These are phyloP conservation scores for Drosophila koepferae DNA, from an alignment of 2,888 invertebrate genomes.

Conservation along the genomic window DNA sequence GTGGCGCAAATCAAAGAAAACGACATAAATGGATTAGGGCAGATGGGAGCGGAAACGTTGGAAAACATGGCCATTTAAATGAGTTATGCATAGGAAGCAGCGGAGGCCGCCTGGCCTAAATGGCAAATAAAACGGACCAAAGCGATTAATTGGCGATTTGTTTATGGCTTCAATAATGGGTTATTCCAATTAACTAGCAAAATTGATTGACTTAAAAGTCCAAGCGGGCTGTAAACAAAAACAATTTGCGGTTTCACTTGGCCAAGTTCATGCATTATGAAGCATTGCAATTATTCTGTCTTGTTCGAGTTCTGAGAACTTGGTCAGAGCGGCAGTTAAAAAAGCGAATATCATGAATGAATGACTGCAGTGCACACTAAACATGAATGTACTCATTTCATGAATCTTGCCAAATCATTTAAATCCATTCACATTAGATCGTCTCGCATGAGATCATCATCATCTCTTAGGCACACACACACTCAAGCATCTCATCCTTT, in stretches of 20 bases:
- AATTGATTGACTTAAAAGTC: background rate
- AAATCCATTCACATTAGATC: conserved; percentile 35
- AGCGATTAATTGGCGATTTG: conserved; percentile 41
- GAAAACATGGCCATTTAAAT: conserved; percentile 64
- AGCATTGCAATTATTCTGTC: background rate
- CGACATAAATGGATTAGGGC: conserved; percentile 70
- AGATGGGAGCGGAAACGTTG: conserved; percentile 39
- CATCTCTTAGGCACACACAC: conserved; percentile 14
- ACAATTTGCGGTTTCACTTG: background rate
- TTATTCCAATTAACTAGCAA: conserved; percentile 9
- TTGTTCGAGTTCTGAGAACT: background rate
- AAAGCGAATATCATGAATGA: background rate
- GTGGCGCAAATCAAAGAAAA: conserved; percentile 68
- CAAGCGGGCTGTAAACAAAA: background rate
- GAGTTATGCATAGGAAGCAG: conserved; percentile 48
- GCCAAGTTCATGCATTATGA: background rate
- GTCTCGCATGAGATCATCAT: conserved; percentile 7
- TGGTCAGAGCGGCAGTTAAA: background rate
- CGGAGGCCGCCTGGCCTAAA: conserved; percentile 16
- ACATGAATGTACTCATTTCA: background rate
- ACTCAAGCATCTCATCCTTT: conserved; percentile 35
- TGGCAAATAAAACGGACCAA: conserved; percentile 40
- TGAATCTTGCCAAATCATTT: conserved; percentile 18
- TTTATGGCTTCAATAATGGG: conserved; percentile 10
- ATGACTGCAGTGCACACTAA: background rate